Percentiles rank a stretch among this genome's conserved stretches.
Evolutionary conservation across 2,797 vertebrate genomes (phyloP).

Genomic region (Gymnopithys bicolor): DNA sequence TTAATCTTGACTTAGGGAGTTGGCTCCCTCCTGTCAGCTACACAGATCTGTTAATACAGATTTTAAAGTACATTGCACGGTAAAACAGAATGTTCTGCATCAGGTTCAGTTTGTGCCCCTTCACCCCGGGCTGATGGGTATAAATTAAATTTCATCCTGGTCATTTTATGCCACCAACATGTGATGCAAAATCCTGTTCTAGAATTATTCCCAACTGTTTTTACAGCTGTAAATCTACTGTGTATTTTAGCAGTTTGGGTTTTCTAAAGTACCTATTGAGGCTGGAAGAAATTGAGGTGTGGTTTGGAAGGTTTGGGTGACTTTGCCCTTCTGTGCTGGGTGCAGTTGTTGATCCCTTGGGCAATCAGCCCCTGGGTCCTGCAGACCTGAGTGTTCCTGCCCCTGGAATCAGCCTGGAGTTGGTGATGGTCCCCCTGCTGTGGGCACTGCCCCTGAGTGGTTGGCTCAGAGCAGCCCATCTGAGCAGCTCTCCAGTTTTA

Average conservation of each 20-base stretch:
- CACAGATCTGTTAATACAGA: not conserved
- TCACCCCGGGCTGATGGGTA: not conserved
- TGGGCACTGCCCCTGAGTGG: rapidly evolving
- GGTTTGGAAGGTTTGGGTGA: not conserved
- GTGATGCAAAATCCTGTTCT: not conserved
- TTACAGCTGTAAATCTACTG: not conserved
- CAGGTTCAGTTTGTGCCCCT: not conserved
- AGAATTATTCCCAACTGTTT: not conserved
- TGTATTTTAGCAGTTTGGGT: not conserved
- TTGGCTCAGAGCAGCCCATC: not conserved
- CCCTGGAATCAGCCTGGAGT: not conserved
- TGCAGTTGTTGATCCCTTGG: not conserved
- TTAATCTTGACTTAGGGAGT: not conserved
- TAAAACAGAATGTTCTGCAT: not conserved
- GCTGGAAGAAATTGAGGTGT: not conserved
- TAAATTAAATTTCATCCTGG: slow-evolving; percentile 3
- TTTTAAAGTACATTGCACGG: not conserved
- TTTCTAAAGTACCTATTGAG: rapidly evolving
- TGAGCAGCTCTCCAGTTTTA: not conserved
- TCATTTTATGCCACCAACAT: not conserved
- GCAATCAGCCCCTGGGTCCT: rapidly evolving
- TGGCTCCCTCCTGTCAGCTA: not conserved
- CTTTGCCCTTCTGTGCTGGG: rapidly evolving
- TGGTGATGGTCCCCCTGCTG: not conserved
- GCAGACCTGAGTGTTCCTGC: not conserved